phyloP scores from a whole-genome alignment of 2,888 invertebrate species.

The Drosophila neoperkinsi region DNA sequence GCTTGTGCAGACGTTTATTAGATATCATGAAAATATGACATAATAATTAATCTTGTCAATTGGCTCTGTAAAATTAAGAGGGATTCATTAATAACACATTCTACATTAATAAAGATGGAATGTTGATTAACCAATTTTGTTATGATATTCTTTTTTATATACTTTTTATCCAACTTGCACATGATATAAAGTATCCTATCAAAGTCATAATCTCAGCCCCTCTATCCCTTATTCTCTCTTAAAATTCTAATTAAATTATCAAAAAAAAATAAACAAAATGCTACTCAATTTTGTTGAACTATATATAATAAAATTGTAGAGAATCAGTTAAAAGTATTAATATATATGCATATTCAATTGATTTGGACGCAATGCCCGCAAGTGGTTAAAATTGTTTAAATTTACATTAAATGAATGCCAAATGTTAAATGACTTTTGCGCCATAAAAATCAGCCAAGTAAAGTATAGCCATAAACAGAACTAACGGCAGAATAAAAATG shows the following conservation, averaged over 20 bases:
- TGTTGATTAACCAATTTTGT: background rate
- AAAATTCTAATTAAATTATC: background rate
- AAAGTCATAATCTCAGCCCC: background rate
- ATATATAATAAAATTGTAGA: background rate
- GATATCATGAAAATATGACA: background rate
- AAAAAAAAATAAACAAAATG: background rate
- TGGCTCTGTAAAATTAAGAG: background rate
- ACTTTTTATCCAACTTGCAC: too few relatives aligned
- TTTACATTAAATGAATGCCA: constrained; percentile 47
- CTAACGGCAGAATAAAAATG: constrained; percentile 21
- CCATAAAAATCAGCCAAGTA: constrained; percentile 43
- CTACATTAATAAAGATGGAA: background rate
- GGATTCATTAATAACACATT: background rate
- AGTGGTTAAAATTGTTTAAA: constrained; percentile 24
- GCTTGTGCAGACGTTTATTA: background rate
- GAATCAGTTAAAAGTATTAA: background rate
- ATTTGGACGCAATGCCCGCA: constrained; percentile 27
- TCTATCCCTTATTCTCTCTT: background rate
- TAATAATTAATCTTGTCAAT: background rate
- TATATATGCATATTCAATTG: constrained; percentile 23
- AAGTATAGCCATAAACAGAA: constrained; percentile 19
- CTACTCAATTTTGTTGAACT: background rate
- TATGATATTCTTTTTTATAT: background rate
- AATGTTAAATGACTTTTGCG: constrained; percentile 67
- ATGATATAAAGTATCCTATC: too few relatives aligned